Base-by-base conservation (phyloP, 2,888 invertebrate genomes). In the Morpho deidamia region DNA sequence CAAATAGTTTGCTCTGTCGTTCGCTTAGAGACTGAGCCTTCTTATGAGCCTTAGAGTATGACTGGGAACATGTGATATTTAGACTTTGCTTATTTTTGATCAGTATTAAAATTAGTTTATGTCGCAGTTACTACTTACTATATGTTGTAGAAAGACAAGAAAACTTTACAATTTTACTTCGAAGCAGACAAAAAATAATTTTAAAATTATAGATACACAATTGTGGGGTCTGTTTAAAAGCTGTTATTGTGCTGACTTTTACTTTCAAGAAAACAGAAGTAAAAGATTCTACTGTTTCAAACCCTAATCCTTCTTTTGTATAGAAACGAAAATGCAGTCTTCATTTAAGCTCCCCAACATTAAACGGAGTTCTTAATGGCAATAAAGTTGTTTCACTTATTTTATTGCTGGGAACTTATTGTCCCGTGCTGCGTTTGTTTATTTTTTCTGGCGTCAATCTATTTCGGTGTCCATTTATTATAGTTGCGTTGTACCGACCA, bases 381-480 rank as follows among this genome's bases (percentile, higher is more conserved):
- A 48, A 43, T 43, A 48, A 11, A 49, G 39, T 40, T 39, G 43
- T 47, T 59, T 59, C 56, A 59, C 56, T 55, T 57, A 74, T 77
- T 79, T 78, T 78, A 71, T 75, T 69, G 70, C 70, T 66, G 69
- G 73, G 67, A 68, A 68, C 63, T 70, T 69, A 71, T 68, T 68
- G 61, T 62, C 72, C 70, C 77, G 83, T 83, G 73, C 78, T 73
- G 70, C 74, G 63, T 68, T 70, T 68, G 74, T 71, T 72, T 76
- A 78, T 75, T 80, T 69, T 69, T 71, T 64, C 65, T 65, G 61
- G 67, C 67, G 66, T 70, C 75, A 79, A 75, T 81, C 76, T 79
- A 83, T 78, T 68, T 76, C 79, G 81, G 72, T 76, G 75, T 80
- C 76, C 78, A 68, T 44, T 40, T 67, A 80, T 80, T 79, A 75